phyloP scores from a whole-genome alignment of 1,140 invertebrate species.

The Papilio polytes region DNA sequence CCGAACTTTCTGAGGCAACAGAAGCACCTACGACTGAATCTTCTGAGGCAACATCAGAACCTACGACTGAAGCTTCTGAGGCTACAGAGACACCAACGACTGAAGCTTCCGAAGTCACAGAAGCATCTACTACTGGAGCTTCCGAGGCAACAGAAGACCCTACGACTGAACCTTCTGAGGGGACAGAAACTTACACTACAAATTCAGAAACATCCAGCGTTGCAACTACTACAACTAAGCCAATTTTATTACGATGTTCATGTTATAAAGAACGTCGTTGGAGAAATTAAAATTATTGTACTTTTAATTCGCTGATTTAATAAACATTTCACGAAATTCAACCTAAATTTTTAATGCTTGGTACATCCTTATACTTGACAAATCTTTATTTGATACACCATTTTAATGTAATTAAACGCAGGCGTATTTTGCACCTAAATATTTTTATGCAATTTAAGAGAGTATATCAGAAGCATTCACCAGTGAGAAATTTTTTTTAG shows the following conservation, averaged over 20 bases:
- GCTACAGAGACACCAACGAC: neutral
- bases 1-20: neutral
- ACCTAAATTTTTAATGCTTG: too few relatives aligned
- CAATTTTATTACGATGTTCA: slow-evolving; percentile 8
- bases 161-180: neutral
- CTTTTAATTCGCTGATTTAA: neutral
- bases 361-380: too few relatives aligned
- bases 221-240: neutral
- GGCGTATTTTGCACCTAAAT: too few relatives aligned
- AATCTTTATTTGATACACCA: too few relatives aligned
- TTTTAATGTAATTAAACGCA: too few relatives aligned
- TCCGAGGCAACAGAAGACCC: neutral
- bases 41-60: neutral
- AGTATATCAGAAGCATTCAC: too few relatives aligned
- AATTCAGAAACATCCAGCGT: too few relatives aligned
- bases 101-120: neutral
- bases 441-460: too few relatives aligned
- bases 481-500: too few relatives aligned
- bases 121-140: neutral
- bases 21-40: neutral
- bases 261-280: neutral
- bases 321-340: neutral
- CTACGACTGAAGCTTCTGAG: neutral
- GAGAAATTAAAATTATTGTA: neutral
- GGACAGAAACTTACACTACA: neutral